Conservation (phyloP, 2,113 vertebrate genomes). For the Varanus komodoensis region DNA sequence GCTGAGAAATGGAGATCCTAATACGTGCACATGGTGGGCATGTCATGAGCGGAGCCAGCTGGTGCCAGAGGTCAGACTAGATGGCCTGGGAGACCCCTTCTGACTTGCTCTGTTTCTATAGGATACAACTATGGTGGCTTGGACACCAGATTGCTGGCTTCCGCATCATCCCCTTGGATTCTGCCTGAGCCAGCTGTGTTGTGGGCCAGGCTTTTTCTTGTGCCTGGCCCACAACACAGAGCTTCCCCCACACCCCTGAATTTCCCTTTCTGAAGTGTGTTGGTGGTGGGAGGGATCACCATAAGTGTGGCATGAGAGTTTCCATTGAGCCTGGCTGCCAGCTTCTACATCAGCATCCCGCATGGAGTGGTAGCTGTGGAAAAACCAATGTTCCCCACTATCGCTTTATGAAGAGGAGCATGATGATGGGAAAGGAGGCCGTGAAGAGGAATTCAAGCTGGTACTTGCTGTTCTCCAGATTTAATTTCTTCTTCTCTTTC, state of each 20-base stretch:
- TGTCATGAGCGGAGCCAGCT: too few species aligned
- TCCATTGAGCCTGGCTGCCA: neutral
- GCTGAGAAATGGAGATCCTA: neutral
- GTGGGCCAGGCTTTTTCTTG: too few species aligned
- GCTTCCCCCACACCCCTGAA: neutral
- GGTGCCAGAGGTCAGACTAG: too few species aligned
- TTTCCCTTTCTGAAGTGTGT: neutral
- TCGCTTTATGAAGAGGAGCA: too few species aligned
- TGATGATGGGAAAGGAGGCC: too few species aligned
- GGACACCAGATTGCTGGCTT: neutral
- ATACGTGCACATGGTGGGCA: neutral
- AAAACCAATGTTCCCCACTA: too few species aligned
- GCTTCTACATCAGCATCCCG: neutral
- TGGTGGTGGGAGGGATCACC: neutral
- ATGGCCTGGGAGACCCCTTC: too few species aligned
- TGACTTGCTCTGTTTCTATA: too few species aligned
- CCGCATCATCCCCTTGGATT: neutral
- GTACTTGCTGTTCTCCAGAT: neutral
- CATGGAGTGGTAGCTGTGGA: neutral
- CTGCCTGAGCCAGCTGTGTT: too few species aligned
- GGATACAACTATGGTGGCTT: neutral
- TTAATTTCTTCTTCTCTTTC: neutral
- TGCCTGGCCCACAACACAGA: neutral
- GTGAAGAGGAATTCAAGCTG: neutral
- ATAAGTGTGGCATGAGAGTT: neutral